These are phyloP conservation scores for Hylomyscus alleni DNA, from an alignment of 2,797 vertebrate genomes.

Conservation along the genomic window DNA sequence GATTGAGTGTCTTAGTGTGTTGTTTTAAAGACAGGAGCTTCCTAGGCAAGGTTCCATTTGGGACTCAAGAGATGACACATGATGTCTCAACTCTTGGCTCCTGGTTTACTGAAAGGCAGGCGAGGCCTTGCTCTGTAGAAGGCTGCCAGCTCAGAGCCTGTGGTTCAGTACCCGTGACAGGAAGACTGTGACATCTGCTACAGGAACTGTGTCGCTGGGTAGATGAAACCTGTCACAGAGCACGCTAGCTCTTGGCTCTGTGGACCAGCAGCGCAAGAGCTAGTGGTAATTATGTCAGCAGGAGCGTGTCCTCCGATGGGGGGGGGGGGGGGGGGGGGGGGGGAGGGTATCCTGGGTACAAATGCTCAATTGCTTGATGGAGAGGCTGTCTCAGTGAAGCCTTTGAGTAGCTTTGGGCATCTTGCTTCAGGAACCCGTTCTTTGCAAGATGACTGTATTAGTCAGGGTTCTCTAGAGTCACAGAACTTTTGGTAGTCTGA, in stretches of 20 bases:
- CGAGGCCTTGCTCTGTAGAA: not conserved
- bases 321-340: no score
- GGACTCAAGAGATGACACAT: conserved; percentile 33
- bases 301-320: conserved; percentile 75
- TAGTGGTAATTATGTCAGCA: conserved; percentile 79
- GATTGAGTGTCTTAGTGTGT: not conserved
- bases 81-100: conserved; percentile 6
- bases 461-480: no score
- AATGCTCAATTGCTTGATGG: no score
- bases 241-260: conserved; percentile 43
- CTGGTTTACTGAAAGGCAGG: not conserved
- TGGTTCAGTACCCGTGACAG: not conserved
- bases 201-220: not conserved
- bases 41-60: conserved; percentile 43
- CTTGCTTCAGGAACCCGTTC: not conserved
- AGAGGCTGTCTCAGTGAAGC: not conserved
- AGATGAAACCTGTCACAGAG: not conserved
- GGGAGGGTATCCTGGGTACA: no score
- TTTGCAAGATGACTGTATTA: not conserved
- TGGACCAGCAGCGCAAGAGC: not conserved
- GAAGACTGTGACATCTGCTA: not conserved
- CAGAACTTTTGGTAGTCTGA: no score
- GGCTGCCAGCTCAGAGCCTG: not conserved
- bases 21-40: not conserved
- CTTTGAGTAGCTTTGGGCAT: not conserved